Conservation (phyloP, 2,113 vertebrate species). For the Rhagologus leucostigma region DNA sequence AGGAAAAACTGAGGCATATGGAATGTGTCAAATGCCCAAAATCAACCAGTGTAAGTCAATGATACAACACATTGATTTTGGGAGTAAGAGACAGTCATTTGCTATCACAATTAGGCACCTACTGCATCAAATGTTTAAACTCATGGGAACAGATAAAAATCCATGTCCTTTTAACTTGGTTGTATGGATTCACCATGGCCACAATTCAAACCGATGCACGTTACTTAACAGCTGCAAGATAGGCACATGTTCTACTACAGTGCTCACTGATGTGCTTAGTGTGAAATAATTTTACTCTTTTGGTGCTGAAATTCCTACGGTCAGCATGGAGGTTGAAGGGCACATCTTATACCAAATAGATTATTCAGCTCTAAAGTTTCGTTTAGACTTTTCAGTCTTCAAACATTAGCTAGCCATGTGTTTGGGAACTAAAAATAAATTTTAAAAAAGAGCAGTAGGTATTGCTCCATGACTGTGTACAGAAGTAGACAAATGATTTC, state of each 20-base stretch:
- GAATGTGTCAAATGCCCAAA: background rate
- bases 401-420: background rate
- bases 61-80: background rate
- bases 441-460: too few species aligned
- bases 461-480: background rate
- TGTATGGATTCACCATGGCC: background rate
- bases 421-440: background rate
- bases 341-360: background rate
- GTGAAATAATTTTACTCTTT: background rate
- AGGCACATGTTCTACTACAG: too few species aligned
- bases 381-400: background rate
- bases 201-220: background rate
- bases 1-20: background rate
- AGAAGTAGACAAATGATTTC: background rate
- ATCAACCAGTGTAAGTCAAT: too few species aligned
- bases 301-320: background rate
- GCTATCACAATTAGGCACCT: background rate
- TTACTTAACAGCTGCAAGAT: background rate
- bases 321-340: background rate
- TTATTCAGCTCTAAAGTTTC: background rate
- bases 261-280: background rate
- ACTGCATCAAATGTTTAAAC: background rate
- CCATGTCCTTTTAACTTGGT: background rate
- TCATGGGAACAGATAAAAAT: background rate
- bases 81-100: background rate